Conservation (phyloP, 2,797 vertebrate species). For the Sternarchorhynchus goeldii region DNA sequence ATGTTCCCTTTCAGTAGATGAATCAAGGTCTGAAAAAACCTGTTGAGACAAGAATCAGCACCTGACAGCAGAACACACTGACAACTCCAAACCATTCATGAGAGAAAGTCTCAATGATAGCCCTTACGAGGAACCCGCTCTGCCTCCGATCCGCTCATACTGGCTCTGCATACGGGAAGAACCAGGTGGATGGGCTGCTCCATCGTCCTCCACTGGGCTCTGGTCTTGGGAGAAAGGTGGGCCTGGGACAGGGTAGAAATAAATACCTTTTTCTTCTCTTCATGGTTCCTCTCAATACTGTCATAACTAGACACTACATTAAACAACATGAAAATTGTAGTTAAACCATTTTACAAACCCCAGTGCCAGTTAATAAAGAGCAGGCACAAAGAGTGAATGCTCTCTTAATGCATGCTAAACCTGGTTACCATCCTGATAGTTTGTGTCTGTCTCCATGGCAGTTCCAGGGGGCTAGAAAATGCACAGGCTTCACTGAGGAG, state of each 20-base stretch:
- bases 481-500: slow-evolving; percentile 37
- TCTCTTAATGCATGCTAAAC: slow-evolving; percentile 28
- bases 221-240: slow-evolving; percentile 56
- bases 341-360: background rate
- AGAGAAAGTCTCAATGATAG: background rate
- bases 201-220: slow-evolving; percentile 71
- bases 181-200: slow-evolving; percentile 60
- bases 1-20: slow-evolving; percentile 96
- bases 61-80: background rate
- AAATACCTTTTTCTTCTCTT: background rate
- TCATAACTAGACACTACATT: background rate
- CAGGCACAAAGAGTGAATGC: background rate
- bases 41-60: slow-evolving; percentile 58
- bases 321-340: background rate
- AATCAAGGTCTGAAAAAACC: slow-evolving; percentile 92
- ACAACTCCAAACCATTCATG: background rate
- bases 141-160: slow-evolving; percentile 76
- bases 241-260: slow-evolving; percentile 52
- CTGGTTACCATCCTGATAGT: slow-evolving; percentile 60
- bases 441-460: slow-evolving; percentile 67
- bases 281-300: background rate
- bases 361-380: background rate
- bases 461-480: slow-evolving; percentile 28
- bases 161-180: slow-evolving; percentile 67
- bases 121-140: slow-evolving; percentile 74